Percentiles rank a stretch among this genome's conserved stretches.
Conservation (phyloP, 2,797 vertebrate species). For the Mormyrus proboscirostris region DNA sequence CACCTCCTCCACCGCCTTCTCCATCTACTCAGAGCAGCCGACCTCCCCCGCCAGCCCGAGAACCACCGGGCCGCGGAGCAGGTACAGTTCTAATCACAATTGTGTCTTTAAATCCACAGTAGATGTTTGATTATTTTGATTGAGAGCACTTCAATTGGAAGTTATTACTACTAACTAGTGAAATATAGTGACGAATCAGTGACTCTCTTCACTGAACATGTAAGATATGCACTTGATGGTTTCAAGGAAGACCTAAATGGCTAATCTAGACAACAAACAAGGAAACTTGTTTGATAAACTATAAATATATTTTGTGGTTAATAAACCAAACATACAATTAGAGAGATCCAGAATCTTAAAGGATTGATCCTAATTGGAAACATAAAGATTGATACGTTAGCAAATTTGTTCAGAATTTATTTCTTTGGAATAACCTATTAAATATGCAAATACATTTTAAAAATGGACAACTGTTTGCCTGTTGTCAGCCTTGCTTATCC, state of each 20-base stretch:
- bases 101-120: not conserved
- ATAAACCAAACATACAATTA: not conserved
- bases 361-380: not conserved
- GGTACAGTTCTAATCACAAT: slow-evolving; percentile 57
- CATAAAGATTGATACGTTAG: not conserved
- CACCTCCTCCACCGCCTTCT: slow-evolving; percentile 71
- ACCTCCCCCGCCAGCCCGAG: slow-evolving; percentile 82
- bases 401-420: not conserved
- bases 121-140: not conserved
- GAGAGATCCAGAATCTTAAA: not conserved
- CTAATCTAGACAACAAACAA: not conserved
- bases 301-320: not conserved
- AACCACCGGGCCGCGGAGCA: slow-evolving; percentile 80
- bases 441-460: not conserved
- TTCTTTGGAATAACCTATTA: not conserved
- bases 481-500: not conserved
- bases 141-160: not conserved
- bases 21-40: slow-evolving; percentile 64
- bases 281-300: not conserved
- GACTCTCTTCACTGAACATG: not conserved
- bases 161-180: not conserved
- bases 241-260: not conserved
- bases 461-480: not conserved
- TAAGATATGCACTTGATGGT: not conserved
- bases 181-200: not conserved